Evolutionary conservation across 2,888 invertebrate species (phyloP).

Genomic region (Drosophila peninsularis): DNA sequence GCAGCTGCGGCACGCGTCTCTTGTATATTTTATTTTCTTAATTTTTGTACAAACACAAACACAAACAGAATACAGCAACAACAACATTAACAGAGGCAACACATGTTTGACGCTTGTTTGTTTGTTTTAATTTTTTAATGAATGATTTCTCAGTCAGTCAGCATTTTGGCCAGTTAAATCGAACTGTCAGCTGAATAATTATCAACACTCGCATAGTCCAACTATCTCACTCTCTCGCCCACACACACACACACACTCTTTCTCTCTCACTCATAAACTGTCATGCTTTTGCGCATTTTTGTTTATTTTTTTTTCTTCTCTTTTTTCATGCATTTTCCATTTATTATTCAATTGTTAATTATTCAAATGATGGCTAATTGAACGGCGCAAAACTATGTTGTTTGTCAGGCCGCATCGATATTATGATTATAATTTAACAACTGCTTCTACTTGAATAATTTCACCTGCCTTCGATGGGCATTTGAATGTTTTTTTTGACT

Average conservation of each 20-base stretch:
- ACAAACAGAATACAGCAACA: constrained; percentile 19
- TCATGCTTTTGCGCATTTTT: constrained; percentile 44
- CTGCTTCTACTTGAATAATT: constrained; percentile 16
- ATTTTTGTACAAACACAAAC: constrained; percentile 58
- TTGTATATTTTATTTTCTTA: constrained; percentile 75
- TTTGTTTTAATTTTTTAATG: constrained; percentile 73
- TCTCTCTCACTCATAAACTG: constrained; percentile 41
- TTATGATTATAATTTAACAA: constrained; percentile 32
- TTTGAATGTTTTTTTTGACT: background rate
- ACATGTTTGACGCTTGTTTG: constrained; percentile 76
- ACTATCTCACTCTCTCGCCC: background rate
- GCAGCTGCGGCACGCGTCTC: constrained; percentile 68
- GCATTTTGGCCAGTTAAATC: constrained; percentile 53
- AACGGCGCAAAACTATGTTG: constrained; percentile 10
- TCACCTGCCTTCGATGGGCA: background rate
- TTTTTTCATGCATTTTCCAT: constrained; percentile 16
- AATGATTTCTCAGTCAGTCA: constrained; percentile 71
- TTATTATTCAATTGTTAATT: constrained; percentile 59
- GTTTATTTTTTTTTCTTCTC: constrained; percentile 9
- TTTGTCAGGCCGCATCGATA: constrained; percentile 23
- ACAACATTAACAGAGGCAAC: constrained; percentile 37
- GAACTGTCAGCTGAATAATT: constrained; percentile 78
- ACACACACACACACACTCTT: background rate
- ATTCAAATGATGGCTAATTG: constrained; percentile 56
- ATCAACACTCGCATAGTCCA: constrained; percentile 47